Conservation (phyloP, 1,140 invertebrate genomes). For the Drosophila bipectinata region DNA sequence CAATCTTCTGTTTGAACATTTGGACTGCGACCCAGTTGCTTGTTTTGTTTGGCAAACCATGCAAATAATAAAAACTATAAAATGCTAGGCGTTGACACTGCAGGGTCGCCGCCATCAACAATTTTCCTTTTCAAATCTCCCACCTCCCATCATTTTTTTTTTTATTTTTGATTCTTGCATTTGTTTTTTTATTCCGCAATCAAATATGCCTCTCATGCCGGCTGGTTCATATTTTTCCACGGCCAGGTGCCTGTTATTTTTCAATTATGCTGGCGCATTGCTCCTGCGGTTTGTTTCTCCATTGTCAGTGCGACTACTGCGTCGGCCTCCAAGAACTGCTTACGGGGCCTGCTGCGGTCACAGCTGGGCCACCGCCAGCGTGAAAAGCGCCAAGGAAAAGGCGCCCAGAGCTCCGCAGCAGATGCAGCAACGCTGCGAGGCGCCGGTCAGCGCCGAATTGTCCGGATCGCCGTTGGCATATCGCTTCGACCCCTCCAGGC, state of each 20-base stretch:
- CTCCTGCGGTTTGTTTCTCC: slow-evolving; percentile 15
- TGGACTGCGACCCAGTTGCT: slow-evolving; percentile 22
- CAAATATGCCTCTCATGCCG: slow-evolving; percentile 21
- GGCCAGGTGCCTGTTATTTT: slow-evolving; percentile 61
- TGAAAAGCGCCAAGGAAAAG: slow-evolving; percentile 54
- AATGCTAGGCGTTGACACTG: slow-evolving; percentile 49
- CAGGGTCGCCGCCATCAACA: slow-evolving; percentile 19
- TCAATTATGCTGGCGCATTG: slow-evolving; percentile 61
- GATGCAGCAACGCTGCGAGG: slow-evolving; percentile 65
- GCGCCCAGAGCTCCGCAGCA: slow-evolving; percentile 55
- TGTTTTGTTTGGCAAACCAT: slow-evolving; percentile 48
- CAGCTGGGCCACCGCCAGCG: slow-evolving; percentile 60
- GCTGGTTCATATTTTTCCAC: slow-evolving; percentile 13
- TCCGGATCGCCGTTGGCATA: slow-evolving; percentile 82
- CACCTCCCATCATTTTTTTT: slow-evolving; percentile 5
- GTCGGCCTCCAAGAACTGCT: slow-evolving; percentile 24
- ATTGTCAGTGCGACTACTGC: slow-evolving; percentile 24
- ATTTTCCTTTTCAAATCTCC: slow-evolving; percentile 9
- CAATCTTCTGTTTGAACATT: slow-evolving; percentile 43
- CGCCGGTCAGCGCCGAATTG: slow-evolving; percentile 80
- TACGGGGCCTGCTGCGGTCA: slow-evolving; percentile 56
- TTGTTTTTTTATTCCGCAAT: slow-evolving; percentile 31
- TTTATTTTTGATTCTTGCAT: slow-evolving; percentile 34
- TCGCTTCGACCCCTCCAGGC: slow-evolving; percentile 80
- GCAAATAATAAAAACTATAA: slow-evolving; percentile 61